Evolutionary conservation across 92 coral and sea anemone genomes (phyloP).

Genomic region (Epizoanthus ramosus): DNA sequence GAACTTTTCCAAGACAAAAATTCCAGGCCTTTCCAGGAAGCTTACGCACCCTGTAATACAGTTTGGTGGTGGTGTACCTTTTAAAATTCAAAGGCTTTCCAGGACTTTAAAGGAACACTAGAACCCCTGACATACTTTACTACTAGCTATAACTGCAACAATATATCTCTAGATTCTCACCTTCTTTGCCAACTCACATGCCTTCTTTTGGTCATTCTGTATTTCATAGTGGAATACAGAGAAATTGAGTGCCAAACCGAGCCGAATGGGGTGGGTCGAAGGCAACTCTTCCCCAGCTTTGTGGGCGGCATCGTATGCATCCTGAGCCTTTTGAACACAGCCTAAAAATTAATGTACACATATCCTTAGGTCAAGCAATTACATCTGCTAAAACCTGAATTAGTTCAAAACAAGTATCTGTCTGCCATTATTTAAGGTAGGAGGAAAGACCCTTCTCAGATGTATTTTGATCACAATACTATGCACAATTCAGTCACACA

Average conservation of each 20-base stretch:
- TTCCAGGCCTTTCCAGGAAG: too few relatives aligned
- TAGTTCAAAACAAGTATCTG: background rate
- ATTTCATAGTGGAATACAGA: conserved; percentile 98
- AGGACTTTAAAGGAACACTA: too few relatives aligned
- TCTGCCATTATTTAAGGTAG: background rate
- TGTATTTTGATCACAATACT: background rate
- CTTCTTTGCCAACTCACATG: conserved; percentile 84
- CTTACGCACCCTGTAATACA: too few relatives aligned
- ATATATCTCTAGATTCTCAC: conserved; percentile 31
- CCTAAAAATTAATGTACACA: background rate
- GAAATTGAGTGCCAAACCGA: conserved; percentile 94
- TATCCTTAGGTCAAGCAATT: background rate
- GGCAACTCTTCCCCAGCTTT: conserved; percentile 14
- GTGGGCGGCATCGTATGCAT: background rate
- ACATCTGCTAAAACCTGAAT: background rate
- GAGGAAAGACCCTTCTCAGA: background rate
- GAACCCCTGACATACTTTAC: background rate
- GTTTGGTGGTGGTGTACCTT: too few relatives aligned
- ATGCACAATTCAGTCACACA: background rate
- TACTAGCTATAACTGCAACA: background rate
- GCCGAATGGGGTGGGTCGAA: conserved; percentile 93
- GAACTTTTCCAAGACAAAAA: too few relatives aligned
- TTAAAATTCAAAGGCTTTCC: too few relatives aligned
- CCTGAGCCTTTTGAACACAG: background rate
- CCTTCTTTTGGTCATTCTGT: conserved; percentile 49